phyloP scores from a whole-genome alignment of 1,140 invertebrate species.

The Ceratitis capitata region DNA sequence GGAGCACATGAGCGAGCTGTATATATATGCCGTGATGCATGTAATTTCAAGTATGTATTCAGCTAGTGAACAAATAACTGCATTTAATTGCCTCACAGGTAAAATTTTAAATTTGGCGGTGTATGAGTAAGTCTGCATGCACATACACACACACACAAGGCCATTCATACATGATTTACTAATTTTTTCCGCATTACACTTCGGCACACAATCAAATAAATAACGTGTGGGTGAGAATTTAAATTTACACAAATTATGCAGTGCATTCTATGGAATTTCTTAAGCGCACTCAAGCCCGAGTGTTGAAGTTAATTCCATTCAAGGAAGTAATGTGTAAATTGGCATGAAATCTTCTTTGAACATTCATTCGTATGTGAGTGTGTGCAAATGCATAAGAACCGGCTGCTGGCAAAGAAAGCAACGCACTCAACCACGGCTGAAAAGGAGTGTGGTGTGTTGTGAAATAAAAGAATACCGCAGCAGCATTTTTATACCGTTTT shows the following conservation, averaged over 20 bases:
- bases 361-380: not conserved
- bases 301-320: not conserved
- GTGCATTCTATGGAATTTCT: not conserved
- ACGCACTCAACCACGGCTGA: not conserved
- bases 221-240: not conserved
- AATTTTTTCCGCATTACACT: conserved; percentile 25
- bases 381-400: not conserved
- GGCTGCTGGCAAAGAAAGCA: not conserved
- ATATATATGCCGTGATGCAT: not conserved
- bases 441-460: not conserved
- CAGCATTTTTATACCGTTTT: conserved; percentile 7
- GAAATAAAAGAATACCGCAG: not conserved
- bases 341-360: not conserved
- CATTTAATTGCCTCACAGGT: not conserved
- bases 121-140: not conserved
- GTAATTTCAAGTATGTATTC: conserved; percentile 23
- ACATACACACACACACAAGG: not conserved
- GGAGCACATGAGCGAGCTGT: not conserved
- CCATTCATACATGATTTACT: not conserved
- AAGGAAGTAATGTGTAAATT: not conserved
- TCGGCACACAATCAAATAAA: not conserved
- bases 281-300: not conserved
- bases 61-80: not conserved
- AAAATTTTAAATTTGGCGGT: not conserved
- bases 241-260: not conserved